phyloP scores from a whole-genome alignment of 2,888 invertebrate species.

The Diabrotica balteata region DNA sequence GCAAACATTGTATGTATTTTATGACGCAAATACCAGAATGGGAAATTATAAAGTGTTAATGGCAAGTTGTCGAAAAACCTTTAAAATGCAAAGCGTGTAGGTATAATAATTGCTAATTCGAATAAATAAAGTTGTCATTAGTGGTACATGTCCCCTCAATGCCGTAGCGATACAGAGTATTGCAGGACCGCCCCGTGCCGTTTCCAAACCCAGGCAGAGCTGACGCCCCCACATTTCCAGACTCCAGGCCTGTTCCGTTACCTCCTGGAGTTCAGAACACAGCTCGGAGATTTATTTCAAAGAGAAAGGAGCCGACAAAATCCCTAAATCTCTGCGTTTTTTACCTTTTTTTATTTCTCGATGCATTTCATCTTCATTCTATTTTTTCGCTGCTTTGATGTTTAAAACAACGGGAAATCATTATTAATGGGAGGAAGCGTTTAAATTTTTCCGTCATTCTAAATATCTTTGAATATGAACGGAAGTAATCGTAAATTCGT shows the following conservation, averaged over 20 bases:
- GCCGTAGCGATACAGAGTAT: conserved; percentile 2
- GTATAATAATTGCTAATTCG: no score
- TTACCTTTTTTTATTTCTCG: neutral
- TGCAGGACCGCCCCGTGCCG: conserved; percentile 8
- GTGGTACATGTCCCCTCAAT: neutral
- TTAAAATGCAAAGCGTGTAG: no score
- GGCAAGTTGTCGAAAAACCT: no score
- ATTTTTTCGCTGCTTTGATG: conserved; percentile 1
- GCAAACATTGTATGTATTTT: no score
- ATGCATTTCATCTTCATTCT: neutral
- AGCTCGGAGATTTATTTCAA: conserved; percentile 5
- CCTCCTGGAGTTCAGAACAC: conserved; percentile 10
- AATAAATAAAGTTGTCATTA: no score
- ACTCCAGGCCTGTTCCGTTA: conserved; percentile 38
- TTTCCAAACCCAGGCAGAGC: conserved; percentile 42
- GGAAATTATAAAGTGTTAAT: no score
- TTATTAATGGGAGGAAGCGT: neutral
- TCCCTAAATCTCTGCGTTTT: neutral
- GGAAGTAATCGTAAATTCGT: no score
- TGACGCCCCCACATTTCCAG: conserved; percentile 44
- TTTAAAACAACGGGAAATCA: neutral
- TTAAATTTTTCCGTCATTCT: no score
- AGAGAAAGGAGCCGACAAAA: no score
- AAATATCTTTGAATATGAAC: no score
- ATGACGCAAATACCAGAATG: no score